Evolutionary conservation across 1,140 invertebrate species (phyloP).

Genomic region (Chironomus tepperi): DNA sequence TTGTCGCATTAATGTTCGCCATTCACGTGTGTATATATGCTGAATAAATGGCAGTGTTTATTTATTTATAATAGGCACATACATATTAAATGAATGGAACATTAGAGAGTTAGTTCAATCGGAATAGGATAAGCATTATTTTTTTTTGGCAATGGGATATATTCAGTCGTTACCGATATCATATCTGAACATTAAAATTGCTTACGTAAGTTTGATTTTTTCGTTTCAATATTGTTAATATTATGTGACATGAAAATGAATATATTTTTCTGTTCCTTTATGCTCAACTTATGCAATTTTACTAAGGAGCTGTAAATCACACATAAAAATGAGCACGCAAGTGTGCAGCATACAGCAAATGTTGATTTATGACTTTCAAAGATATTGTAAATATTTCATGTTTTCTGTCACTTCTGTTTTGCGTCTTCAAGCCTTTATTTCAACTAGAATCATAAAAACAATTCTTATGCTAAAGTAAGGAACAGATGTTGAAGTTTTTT

Average conservation of each 20-base stretch:
- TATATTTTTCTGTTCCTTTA: background rate
- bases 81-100: background rate
- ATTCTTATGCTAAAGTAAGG: background rate
- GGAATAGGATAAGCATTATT: too few species aligned
- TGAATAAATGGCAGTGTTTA: conserved; percentile 16
- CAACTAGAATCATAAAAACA: background rate
- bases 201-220: too few species aligned
- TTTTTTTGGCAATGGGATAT: too few species aligned
- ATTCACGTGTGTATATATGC: conserved; percentile 2
- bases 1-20: conserved; percentile 17
- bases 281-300: background rate
- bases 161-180: too few species aligned
- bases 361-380: background rate
- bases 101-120: background rate
- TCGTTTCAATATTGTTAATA: background rate
- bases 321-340: background rate
- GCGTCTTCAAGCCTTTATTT: background rate
- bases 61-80: conserved; percentile 21
- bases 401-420: background rate
- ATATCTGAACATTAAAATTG: too few species aligned
- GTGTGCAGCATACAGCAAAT: background rate
- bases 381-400: background rate
- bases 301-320: too few species aligned
- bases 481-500: background rate
- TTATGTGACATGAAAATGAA: background rate